Evolutionary conservation across 2,797 vertebrate genomes (phyloP).

Genomic region (Silurus lanzhouensis): DNA sequence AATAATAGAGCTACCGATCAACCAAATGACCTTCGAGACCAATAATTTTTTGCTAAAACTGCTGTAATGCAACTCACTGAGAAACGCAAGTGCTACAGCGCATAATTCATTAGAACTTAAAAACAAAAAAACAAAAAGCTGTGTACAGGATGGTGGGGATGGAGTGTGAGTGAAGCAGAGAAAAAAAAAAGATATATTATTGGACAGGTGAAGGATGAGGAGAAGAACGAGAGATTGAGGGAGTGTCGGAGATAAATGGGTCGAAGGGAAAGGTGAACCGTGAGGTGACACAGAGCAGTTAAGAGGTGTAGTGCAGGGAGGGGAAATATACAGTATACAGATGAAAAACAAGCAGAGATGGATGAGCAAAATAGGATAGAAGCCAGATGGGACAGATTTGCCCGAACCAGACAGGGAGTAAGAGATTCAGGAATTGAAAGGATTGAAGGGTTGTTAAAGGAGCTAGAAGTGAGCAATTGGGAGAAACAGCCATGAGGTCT

Average conservation of each 20-base stretch:
- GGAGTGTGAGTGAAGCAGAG: too few species aligned
- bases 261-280: conserved; percentile 24
- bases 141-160: not conserved
- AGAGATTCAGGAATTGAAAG: conserved; percentile 19
- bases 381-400: conserved; percentile 25
- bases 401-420: not conserved
- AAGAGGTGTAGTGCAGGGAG: conserved; percentile 10
- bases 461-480: conserved; percentile 30
- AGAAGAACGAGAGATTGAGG: conserved; percentile 2
- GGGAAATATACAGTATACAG: conserved; percentile 20
- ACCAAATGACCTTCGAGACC: not conserved
- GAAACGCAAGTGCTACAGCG: conserved; percentile 6
- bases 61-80: conserved; percentile 52
- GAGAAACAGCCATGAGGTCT: conserved; percentile 30
- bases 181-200: not conserved
- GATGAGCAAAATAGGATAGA: conserved; percentile 7
- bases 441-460: not conserved
- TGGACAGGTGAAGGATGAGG: conserved; percentile 46
- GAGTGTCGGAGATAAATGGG: conserved; percentile 48
- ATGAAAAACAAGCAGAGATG: conserved; percentile 26
- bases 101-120: conserved; percentile 11
- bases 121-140: not conserved
- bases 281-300: conserved; percentile 28
- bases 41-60: conserved; percentile 38
- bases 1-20: not conserved